Percentiles rank a stretch among this genome's conserved stretches.
phyloP scores from a whole-genome alignment of 92 coral and sea anemone species.

The Paragorgia papillata region DNA sequence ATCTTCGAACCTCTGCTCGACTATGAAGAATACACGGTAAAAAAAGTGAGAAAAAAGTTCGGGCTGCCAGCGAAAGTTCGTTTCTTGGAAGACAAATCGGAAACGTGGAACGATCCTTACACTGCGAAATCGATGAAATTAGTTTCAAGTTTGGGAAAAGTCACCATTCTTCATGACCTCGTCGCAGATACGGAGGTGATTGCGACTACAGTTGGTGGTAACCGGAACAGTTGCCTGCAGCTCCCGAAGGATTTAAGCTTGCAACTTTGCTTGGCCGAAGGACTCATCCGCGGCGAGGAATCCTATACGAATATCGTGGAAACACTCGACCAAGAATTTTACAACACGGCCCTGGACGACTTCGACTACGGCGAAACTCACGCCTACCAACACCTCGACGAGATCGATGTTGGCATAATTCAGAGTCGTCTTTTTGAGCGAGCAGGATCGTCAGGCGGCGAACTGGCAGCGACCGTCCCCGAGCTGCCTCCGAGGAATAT shows the following conservation, averaged over 20 bases:
- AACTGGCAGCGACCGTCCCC: too few species aligned
- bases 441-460: too few species aligned
- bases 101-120: background rate
- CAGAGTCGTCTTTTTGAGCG: too few species aligned
- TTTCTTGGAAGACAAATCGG: background rate
- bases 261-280: conserved; percentile 79
- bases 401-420: background rate
- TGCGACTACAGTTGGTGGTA: background rate
- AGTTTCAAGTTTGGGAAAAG: background rate
- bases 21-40: background rate
- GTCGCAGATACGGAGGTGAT: background rate
- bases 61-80: background rate
- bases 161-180: background rate
- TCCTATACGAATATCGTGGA: conserved; percentile 55
- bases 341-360: background rate
- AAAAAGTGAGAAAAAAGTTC: background rate
- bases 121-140: background rate
- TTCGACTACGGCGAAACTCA: background rate
- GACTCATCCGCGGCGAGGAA: conserved; percentile 82
- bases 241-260: conserved; percentile 76
- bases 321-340: conserved; percentile 6
- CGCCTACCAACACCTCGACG: background rate
- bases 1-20: conserved; percentile 1
- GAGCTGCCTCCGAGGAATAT: too few species aligned
- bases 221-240: background rate